These are phyloP conservation scores for Stenurella melanura DNA, from an alignment of 2,888 invertebrate species.

Conservation along the genomic window DNA sequence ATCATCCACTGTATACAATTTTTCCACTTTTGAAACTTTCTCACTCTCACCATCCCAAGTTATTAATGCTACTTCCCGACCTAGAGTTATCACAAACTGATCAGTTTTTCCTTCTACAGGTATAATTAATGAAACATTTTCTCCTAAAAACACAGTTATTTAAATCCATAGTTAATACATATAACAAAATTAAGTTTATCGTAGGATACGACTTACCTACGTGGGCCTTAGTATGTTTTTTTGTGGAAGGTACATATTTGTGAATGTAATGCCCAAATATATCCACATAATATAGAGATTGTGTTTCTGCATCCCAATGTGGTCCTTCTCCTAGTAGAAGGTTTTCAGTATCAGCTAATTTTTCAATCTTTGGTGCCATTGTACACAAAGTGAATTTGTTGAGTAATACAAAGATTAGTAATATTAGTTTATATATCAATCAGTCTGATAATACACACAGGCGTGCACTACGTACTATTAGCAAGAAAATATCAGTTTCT, in stretches of 20 bases:
- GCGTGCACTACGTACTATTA: no score
- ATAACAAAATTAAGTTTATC: not conserved
- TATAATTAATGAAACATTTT: conserved; percentile 13
- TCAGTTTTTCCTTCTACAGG: conserved; percentile 76
- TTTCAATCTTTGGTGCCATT: no score
- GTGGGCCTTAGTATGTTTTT: conserved; percentile 52
- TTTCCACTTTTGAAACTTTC: conserved; percentile 73
- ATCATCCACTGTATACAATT: conserved; percentile 77
- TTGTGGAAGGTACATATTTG: conserved; percentile 55
- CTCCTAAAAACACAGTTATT: conserved; percentile 5
- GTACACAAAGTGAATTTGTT: no score
- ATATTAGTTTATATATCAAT: no score
- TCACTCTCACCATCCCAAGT: conserved; percentile 80
- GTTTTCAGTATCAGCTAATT: not conserved
- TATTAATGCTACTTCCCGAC: conserved; percentile 77
- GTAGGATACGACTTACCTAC: conserved; percentile 45
- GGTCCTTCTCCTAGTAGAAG: conserved; percentile 80
- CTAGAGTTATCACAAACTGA: conserved; percentile 80
- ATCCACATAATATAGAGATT: conserved; percentile 81
- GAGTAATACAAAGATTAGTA: no score
- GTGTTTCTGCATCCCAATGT: conserved; percentile 79
- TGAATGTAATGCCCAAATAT: conserved; percentile 67
- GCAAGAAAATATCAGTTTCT: no score
- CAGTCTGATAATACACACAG: no score
- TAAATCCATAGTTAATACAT: not conserved